Evolutionary conservation across 2,888 invertebrate genomes (phyloP), one percentile per base, ranked within the genome.

Genomic region (Pachymerium ferrugineum): DNA sequence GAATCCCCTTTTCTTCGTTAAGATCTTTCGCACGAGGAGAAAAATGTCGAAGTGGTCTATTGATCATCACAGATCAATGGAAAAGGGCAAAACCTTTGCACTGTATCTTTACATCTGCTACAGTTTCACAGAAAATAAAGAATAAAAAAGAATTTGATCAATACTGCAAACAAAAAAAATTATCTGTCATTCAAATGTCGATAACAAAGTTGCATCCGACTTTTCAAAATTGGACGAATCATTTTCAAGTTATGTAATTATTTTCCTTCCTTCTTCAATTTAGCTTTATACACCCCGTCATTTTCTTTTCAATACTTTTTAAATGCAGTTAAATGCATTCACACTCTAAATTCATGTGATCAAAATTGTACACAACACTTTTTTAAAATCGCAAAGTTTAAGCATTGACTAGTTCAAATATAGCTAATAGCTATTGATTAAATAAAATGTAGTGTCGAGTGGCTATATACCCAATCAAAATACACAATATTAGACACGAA

Each of bases 21-120:
- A 54, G 54, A 54, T 54, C 54, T 54, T 54, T 54, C 25, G 54
- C 54, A 54, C 22, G 10, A 54, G 54, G 54, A 54, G 22, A 54
- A 54, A 54, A 54, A 54, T 54, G 28, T 54, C 54, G 54, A 54
- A 54, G 54, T 25, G 54, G 54, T 54, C 54, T 54, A 54, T 54
- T 25, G 54, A 54, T 54, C 22, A 54, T 54, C 54, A 54, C 54
- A 54, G 14, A 54, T 54, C 54, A 54, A 54, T 54, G 54, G 25
- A 54, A 54, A 54, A 54, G 54, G 54, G 54, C 54, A 54, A 54
- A 54, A 54, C 54, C 54, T 54, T 54, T 54, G 25, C 54, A 25
- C 54, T 54, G 54, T 54, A 54, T 54, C 54, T 54, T 54, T 54
- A 54, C 54, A 54, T 54, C 54, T 54, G 54, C 25, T 54, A 28